Evolutionary conservation across 2,797 vertebrate genomes (phyloP), one percentile per base, ranked within the genome.

Genomic region (Erpetoichthys calabaricus): DNA sequence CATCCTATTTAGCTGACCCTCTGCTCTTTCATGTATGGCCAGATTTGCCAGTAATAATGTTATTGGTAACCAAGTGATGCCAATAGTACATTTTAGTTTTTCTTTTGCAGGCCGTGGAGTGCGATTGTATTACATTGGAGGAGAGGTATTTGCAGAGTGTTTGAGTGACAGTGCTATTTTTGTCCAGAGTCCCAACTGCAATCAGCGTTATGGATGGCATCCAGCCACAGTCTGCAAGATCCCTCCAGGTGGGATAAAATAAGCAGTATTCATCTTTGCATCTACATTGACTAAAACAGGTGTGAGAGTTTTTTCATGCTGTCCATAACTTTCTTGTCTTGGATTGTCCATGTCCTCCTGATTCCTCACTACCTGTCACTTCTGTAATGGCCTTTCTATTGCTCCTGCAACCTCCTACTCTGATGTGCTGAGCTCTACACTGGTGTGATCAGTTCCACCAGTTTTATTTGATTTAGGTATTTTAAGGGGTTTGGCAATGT

Each of bases 171-270:
- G 91, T 3, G 94, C 95, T 70, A 98, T 99, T 70, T 99, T 99
- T 63, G 94, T 99, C 65, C 95, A 99, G 81, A 98, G 94, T 64
- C 95, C 95, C 5, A 99, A 98, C 82, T 99, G 95, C 73, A 99
- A 98, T 84, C 95, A 99, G 69, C 93, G 94, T 65, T 98, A 98
- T 0, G 91, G 94, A 47, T 99, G 95, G 95, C 94, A 99, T 75
- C 94, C 95, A 0, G 93, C 95, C 65, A 99, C 95, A 0, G 95
- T 99, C 59, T 99, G 95, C 83, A 99, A 98, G 86, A 98, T 98
- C 64, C 94, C 95, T 3, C 93, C 95, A 84, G 94, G 94, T 97
- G 64, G 75, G 55, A 42, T 42, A 0, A 50, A 41, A 6, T 6
- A 7, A 49, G 7, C n/a, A 7, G 7, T 49, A 49, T n/a, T 49